Percentiles rank a stretch among this genome's conserved stretches.
Conservation (phyloP, 2,888 invertebrate species). For the Drosophila colorata region DNA sequence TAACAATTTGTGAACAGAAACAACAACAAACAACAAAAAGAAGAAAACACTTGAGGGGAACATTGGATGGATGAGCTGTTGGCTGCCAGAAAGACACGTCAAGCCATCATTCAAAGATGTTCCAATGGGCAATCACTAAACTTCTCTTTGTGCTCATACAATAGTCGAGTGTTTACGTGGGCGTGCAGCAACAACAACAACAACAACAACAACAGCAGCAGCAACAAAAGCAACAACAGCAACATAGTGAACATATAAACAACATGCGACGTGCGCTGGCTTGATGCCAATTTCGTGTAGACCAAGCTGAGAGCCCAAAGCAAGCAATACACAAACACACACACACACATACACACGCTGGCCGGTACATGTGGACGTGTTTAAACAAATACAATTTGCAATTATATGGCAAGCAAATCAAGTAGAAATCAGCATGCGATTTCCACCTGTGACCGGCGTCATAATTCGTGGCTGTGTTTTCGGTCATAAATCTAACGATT, state of each 20-base stretch:
- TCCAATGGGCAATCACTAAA: constrained; percentile 49
- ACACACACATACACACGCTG: constrained; percentile 6
- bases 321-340: constrained; percentile 16
- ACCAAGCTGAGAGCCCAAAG: constrained; percentile 29
- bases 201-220: constrained; percentile 15
- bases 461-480: constrained; percentile 80
- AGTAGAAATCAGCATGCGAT: constrained; percentile 79
- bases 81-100: constrained; percentile 52
- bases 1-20: constrained; percentile 57
- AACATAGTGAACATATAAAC: constrained; percentile 55
- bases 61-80: constrained; percentile 39
- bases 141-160: constrained; percentile 28
- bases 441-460: constrained; percentile 80
- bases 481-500: constrained; percentile 79
- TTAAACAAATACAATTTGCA: constrained; percentile 79
- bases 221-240: constrained; percentile 19
- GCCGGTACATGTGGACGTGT: constrained; percentile 64
- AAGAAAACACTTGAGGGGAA: constrained; percentile 37
- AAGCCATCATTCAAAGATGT: constrained; percentile 73
- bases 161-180: constrained; percentile 64
- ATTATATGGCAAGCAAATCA: constrained; percentile 81
- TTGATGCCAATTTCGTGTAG: constrained; percentile 68
- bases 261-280: constrained; percentile 69
- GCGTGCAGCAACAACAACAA: constrained; percentile 55
- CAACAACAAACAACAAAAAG: too few relatives aligned